Evolutionary conservation across 2,888 invertebrate species (phyloP).

Genomic region (Scotopteryx bipunctaria): DNA sequence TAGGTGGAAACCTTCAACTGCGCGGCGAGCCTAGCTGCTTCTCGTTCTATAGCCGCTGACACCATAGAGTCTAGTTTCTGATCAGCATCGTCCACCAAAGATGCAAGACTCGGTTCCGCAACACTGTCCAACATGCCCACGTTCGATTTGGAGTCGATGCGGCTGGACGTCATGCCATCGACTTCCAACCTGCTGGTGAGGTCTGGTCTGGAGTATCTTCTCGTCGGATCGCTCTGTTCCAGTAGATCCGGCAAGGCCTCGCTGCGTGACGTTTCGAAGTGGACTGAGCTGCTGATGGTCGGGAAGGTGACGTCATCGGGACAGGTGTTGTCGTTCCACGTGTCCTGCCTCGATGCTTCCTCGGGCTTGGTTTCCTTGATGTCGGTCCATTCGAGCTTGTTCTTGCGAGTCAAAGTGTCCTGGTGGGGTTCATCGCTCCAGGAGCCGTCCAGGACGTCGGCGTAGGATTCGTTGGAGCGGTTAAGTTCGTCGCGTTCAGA

Average conservation of each 20-base stretch:
- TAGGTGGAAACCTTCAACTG: slow-evolving; percentile 62
- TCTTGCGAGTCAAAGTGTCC: slow-evolving; percentile 44
- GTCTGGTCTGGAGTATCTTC: slow-evolving; percentile 63
- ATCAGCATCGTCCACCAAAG: slow-evolving; percentile 79
- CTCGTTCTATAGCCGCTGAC: slow-evolving; percentile 88
- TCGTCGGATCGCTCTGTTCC: slow-evolving; percentile 61
- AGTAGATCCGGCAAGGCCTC: slow-evolving; percentile 79
- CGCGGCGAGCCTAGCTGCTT: slow-evolving; percentile 87
- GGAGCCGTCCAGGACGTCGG: slow-evolving; percentile 69
- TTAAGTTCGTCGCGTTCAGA: slow-evolving; percentile 70
- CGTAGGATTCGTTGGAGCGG: slow-evolving; percentile 78
- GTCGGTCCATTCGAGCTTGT: slow-evolving; percentile 63
- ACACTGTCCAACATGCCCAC: slow-evolving; percentile 53
- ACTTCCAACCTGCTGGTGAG: slow-evolving; percentile 64
- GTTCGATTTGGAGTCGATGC: slow-evolving; percentile 47
- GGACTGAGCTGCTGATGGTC: slow-evolving; percentile 90
- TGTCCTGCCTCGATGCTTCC: slow-evolving; percentile 75
- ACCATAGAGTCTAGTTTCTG: slow-evolving; percentile 85
- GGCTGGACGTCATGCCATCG: slow-evolving; percentile 48
- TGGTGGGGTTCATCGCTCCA: slow-evolving; percentile 61
- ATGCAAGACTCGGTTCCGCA: slow-evolving; percentile 67
- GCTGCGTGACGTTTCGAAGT: slow-evolving; percentile 86
- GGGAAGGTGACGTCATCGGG: slow-evolving; percentile 92
- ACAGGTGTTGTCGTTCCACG: slow-evolving; percentile 92
- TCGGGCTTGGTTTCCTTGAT: slow-evolving; percentile 47